A percentile compares a stretch with the other conserved stretches of the same genome.
Evolutionary conservation across 2,888 invertebrate genomes (phyloP).

Genomic region (Noctua fimbriata): DNA sequence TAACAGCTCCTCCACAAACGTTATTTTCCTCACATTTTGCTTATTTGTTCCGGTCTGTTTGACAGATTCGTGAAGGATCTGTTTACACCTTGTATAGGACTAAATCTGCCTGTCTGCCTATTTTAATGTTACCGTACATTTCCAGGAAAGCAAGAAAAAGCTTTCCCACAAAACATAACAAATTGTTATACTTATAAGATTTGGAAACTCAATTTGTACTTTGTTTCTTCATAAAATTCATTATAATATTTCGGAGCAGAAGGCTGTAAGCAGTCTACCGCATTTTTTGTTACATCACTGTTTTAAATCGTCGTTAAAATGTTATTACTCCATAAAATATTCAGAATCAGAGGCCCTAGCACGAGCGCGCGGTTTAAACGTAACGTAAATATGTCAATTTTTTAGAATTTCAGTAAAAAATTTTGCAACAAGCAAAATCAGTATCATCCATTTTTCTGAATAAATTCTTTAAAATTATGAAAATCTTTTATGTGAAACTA

Average conservation of each 20-base stretch:
- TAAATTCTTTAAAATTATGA: too few relatives aligned
- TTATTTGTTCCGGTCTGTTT: too few relatives aligned
- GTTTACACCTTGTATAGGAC: too few relatives aligned
- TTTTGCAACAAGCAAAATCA: too few relatives aligned
- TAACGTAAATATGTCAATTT: too few relatives aligned
- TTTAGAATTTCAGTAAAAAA: too few relatives aligned
- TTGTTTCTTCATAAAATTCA: slow-evolving; percentile 50
- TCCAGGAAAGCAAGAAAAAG: slow-evolving; percentile 2
- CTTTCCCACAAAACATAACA: slow-evolving; percentile 30
- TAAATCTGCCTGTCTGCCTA: background rate
- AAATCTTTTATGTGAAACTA: too few relatives aligned
- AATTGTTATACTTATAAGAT: slow-evolving; percentile 40
- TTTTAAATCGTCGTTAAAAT: slow-evolving; percentile 27
- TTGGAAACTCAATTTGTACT: slow-evolving; percentile 53
- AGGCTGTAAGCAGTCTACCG: background rate
- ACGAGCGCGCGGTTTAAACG: too few relatives aligned
- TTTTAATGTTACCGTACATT: background rate
- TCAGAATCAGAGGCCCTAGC: background rate
- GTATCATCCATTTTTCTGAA: too few relatives aligned
- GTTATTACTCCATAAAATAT: slow-evolving; percentile 22
- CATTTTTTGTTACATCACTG: slow-evolving; percentile 24
- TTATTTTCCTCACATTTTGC: too few relatives aligned
- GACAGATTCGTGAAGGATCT: too few relatives aligned
- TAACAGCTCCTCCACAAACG: too few relatives aligned
- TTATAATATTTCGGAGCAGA: slow-evolving; percentile 29